Base-by-base conservation (phyloP, 2,113 vertebrate genomes). In the Hyperoodon ampullatus region DNA sequence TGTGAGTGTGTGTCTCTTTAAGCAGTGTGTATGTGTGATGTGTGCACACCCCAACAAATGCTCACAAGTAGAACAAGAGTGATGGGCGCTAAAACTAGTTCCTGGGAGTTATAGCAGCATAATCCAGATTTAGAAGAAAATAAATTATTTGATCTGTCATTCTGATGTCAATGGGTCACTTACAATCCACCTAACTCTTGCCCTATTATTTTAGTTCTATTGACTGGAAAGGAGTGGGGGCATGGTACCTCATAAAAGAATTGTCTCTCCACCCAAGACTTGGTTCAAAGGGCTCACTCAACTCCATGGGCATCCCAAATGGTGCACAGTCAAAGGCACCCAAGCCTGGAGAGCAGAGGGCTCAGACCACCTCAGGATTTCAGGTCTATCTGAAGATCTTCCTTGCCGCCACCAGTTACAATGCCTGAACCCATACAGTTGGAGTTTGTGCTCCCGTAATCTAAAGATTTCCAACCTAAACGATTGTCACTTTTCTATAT, bases 71-170 rank as follows among this genome's bases (percentile, higher is more conserved):
- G n/a, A 96, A 74, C 53, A 94, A 96, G 95, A 94, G 50, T 66
- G 90, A 93, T 39, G 75, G 92, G 39, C 8, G 19, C 91, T 91
- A 86, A 95, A 95, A 96, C 97, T 96, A 96, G 95, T n/a, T 82
- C 63, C 97, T 60, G 78, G 85, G 84, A 98, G 90, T 94, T 87
- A 86, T 35, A 95, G 91, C 94, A 78, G 33, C 90, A 91, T 96
- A 97, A 97, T 98, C 97, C 80, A 93, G 98, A 97, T 98, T 98
- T 98, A 95, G 92, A 97, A 97, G 97, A 95, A 98, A 97, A 97
- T 95, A 90, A 97, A 97, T 90, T 90, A 97, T 93, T 96, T 93
- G 84, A 97, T 96, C 97, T 97, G 94, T 97, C 90, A 74, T 61
- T 90, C 78, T 86, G 84, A 95, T 96, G 96, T 97, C 93, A 95